phyloP scores from a whole-genome alignment of 2,888 invertebrate species.

The Sabatieria punctata region DNA sequence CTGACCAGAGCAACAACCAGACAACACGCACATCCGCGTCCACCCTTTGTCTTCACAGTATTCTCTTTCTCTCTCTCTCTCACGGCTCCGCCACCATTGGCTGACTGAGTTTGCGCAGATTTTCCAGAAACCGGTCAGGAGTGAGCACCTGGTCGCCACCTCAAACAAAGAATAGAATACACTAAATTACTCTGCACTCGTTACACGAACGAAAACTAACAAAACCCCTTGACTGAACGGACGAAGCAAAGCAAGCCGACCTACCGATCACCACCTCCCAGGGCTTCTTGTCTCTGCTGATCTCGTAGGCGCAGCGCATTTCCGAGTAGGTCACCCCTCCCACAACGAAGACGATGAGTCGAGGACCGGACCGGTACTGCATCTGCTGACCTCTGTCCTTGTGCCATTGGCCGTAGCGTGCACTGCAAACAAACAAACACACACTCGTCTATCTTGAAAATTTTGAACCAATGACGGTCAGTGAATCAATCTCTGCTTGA shows the following conservation, averaged over 20 bases:
- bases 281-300: constrained; percentile 79
- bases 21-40: no score
- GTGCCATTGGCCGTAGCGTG: constrained; percentile 97
- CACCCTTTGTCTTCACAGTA: no score
- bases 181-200: no score
- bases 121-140: constrained; percentile 80
- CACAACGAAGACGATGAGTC: constrained; percentile 83
- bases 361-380: constrained; percentile 71
- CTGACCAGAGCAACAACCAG: no score
- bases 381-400: constrained; percentile 82
- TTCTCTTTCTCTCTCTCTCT: no score
- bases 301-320: constrained; percentile 93
- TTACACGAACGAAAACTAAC: no score
- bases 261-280: constrained; percentile 93
- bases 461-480: not conserved
- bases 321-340: constrained; percentile 92
- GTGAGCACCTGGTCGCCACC: constrained; percentile 88
- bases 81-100: constrained; percentile 39
- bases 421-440: constrained; percentile 46
- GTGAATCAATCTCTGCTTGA: no score
- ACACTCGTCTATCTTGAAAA: no score
- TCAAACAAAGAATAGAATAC: constrained; percentile 31
- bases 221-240: not conserved
- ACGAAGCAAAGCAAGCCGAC: constrained; percentile 18
- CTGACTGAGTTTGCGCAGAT: constrained; percentile 44